These are phyloP conservation scores for Drosophila lini DNA, from an alignment of 1,140 invertebrate species.

Conservation along the genomic window DNA sequence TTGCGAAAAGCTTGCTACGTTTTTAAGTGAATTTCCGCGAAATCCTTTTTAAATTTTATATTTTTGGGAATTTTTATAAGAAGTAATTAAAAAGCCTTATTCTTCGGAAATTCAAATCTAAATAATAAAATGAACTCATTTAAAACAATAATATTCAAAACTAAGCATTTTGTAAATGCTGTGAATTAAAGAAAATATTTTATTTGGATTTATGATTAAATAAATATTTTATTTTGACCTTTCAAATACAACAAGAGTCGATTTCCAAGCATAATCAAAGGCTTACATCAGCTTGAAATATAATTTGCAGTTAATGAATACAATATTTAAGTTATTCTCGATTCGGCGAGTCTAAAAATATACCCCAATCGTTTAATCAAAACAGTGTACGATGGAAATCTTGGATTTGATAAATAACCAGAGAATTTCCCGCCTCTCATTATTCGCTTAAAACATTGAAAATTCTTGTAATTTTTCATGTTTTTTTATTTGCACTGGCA, in stretches of 20 bases:
- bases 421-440: conserved; percentile 30
- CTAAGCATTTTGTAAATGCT: too few species aligned
- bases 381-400: conserved; percentile 22
- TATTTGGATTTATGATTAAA: not conserved
- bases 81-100: not conserved
- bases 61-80: not conserved
- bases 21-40: not conserved
- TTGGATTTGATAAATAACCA: conserved; percentile 8
- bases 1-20: not conserved
- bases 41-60: not conserved
- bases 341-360: conserved; percentile 21
- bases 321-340: not conserved
- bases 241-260: not conserved
- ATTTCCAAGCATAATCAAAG: not conserved
- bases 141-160: too few species aligned
- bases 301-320: not conserved
- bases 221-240: not conserved
- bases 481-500: conserved; percentile 51
- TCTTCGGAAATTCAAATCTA: too few species aligned
- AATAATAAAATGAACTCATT: too few species aligned
- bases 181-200: too few species aligned
- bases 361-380: conserved; percentile 25
- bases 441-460: conserved; percentile 43
- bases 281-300: not conserved
- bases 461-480: conserved; percentile 61